Evolutionary conservation across 2,888 invertebrate species (phyloP).

Genomic region (Sphaeridia pumilis): DNA sequence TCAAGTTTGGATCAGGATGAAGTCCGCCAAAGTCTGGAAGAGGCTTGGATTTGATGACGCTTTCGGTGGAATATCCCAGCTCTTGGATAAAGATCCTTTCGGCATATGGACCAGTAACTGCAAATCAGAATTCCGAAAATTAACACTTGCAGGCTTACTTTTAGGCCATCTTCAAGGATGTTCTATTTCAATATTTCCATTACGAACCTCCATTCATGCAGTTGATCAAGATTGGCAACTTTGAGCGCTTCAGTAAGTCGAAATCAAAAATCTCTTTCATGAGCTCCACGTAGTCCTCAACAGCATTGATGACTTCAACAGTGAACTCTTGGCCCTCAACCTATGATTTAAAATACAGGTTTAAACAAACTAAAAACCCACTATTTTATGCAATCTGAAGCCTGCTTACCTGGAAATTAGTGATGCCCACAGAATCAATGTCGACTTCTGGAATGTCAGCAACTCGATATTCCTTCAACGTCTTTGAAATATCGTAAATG

Average conservation of each 20-base stretch:
- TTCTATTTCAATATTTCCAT: too few relatives aligned
- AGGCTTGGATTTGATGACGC: slow-evolving; percentile 27
- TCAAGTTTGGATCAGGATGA: slow-evolving; percentile 75
- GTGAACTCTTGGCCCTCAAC: slow-evolving; percentile 58
- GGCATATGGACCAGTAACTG: slow-evolving; percentile 95
- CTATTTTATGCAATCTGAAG: too few relatives aligned
- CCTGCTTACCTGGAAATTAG: slow-evolving; percentile 51
- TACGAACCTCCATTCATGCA: slow-evolving; percentile 92
- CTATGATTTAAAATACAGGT: slow-evolving; percentile 42
- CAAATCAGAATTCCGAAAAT: too few relatives aligned
- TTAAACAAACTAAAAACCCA: too few relatives aligned
- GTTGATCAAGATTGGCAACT: slow-evolving; percentile 79
- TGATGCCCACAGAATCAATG: slow-evolving; percentile 58
- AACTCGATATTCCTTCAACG: slow-evolving; percentile 66
- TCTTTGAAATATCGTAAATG: slow-evolving; percentile 68
- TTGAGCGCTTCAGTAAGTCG: slow-evolving; percentile 56
- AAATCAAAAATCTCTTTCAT: slow-evolving; percentile 99
- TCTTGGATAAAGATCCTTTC: slow-evolving; percentile 74
- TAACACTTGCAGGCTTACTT: too few relatives aligned
- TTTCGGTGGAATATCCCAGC: slow-evolving; percentile 56
- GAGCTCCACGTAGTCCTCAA: slow-evolving; percentile 70
- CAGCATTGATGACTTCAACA: slow-evolving; percentile 83
- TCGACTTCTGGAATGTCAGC: slow-evolving; percentile 65
- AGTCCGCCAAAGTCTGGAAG: slow-evolving; percentile 31
- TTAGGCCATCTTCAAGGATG: too few relatives aligned